Evolutionary conservation across 2,888 invertebrate species (phyloP), one percentile per base, ranked within the genome.

Genomic region (Lepidochrysops patricia): DNA sequence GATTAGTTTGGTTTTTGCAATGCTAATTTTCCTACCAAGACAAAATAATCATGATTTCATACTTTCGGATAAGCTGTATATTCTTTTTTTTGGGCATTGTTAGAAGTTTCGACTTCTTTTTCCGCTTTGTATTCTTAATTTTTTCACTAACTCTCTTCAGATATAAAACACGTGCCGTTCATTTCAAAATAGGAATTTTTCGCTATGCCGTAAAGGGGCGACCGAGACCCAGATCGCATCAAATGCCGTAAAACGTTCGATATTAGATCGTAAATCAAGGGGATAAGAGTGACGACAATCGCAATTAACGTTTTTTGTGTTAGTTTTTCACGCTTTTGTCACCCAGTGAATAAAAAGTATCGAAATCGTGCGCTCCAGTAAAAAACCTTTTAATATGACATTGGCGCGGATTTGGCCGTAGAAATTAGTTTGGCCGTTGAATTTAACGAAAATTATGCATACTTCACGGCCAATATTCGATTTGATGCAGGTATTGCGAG

Each of bases 381-480:
- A 69, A 80, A 84, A 82, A 80, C 74, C 81, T 80, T 82, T 82
- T 82, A 79, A 80, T 84, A 79, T 84, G 84, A 82, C 88, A 88
- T 86, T 88, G 86, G 84, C 68, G 73, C 72, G 71, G 80, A 82
- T 81, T 81, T 77, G 72, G 72, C 76, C 80, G 82, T 82, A 75
- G 76, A 82, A 81, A 80, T 82, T 80, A 68, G 67, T 75, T 78
- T 72, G 72, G 73, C 71, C 68, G 68, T 68, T 72, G 72, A 73
- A 80, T 79, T 80, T 74, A 66, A 68, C 73, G 70, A 69, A 52
- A 29, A 54, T 54, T 54, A 54, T 54, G 9, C 15, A 29, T 15
- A 32, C 54, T 54, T 54, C 54, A 54, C 54, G 32, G 32, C 32
- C 32, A 15, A 54, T 54, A 15, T 32, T 19, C 3, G 54, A 27